These are phyloP conservation scores for Octonoba sinensis DNA, from an alignment of 2,888 invertebrate genomes.

Conservation along the genomic window DNA sequence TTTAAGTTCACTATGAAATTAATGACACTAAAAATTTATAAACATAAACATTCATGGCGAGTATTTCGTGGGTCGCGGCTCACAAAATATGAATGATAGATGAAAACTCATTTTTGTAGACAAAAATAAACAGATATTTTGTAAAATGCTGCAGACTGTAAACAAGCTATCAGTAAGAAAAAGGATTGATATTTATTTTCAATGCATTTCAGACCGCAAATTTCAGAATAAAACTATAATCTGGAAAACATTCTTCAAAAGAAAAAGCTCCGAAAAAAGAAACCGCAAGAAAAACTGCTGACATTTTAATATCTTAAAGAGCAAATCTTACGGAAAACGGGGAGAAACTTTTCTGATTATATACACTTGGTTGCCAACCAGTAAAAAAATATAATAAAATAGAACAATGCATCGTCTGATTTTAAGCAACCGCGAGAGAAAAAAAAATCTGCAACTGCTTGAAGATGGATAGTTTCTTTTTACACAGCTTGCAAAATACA, in stretches of 20 bases:
- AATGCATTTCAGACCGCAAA: no score
- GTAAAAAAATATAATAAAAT: not conserved
- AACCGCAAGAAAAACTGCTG: not conserved
- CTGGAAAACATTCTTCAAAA: no score
- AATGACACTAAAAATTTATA: no score
- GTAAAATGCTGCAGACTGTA: not conserved
- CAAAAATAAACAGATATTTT: not conserved
- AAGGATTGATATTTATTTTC: no score
- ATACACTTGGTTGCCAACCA: conserved; percentile 1
- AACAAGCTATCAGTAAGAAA: no score
- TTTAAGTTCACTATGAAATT: no score
- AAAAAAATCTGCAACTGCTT: conserved; percentile 13
- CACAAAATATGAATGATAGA: no score
- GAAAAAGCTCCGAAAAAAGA: no score
- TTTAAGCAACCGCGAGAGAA: not conserved
- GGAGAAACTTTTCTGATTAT: not conserved
- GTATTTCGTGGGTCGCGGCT: no score
- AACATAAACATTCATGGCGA: no score
- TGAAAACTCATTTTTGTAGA: no score
- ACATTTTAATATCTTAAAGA: conserved; percentile 7
- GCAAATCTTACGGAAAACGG: not conserved
- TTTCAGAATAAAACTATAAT: no score
- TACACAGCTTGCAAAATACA: conserved; percentile 39
- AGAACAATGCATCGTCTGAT: not conserved
- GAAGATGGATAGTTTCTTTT: conserved; percentile 50